Evolutionary conservation across 2,888 invertebrate genomes (phyloP).

Genomic region (Troilus luridus): DNA sequence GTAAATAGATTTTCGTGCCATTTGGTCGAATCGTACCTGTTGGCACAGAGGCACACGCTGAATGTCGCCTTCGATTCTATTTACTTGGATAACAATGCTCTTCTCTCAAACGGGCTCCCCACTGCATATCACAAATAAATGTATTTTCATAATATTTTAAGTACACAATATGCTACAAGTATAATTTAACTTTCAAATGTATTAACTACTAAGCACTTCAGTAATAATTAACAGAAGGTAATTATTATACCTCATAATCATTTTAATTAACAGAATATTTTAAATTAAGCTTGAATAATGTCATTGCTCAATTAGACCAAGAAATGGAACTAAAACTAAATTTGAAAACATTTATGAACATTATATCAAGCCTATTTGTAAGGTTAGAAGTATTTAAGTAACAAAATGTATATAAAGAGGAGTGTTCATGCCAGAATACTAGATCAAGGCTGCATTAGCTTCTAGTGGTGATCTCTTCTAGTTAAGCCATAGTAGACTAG

Average conservation of each 20-base stretch:
- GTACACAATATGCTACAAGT: constrained; percentile 3
- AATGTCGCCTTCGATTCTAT: constrained; percentile 65
- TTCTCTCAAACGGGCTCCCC: constrained; percentile 69
- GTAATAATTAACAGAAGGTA: constrained; percentile 16
- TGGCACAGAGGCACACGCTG: constrained; percentile 70
- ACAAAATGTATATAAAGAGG: constrained; percentile 36
- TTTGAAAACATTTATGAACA: not conserved
- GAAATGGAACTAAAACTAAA: not conserved
- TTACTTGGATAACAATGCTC: constrained; percentile 70
- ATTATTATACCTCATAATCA: constrained; percentile 5
- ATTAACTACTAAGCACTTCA: constrained; percentile 38
- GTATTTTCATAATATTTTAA: constrained; percentile 57
- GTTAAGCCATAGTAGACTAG: constrained; percentile 35
- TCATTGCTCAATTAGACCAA: not conserved
- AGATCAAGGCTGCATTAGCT: constrained; percentile 58
- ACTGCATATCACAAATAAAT: constrained; percentile 64
- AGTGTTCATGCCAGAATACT: constrained; percentile 57
- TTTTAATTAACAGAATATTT: not conserved
- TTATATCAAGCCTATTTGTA: constrained; percentile 49
- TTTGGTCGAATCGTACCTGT: constrained; percentile 67
- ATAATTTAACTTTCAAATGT: constrained; percentile 48
- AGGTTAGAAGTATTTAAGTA: not conserved
- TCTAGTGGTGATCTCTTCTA: constrained; percentile 51
- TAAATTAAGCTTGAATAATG: constrained; percentile 30
- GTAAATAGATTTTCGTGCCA: constrained; percentile 57